Conservation (phyloP, 2,113 vertebrate species). For the Thunnus thynnus region DNA sequence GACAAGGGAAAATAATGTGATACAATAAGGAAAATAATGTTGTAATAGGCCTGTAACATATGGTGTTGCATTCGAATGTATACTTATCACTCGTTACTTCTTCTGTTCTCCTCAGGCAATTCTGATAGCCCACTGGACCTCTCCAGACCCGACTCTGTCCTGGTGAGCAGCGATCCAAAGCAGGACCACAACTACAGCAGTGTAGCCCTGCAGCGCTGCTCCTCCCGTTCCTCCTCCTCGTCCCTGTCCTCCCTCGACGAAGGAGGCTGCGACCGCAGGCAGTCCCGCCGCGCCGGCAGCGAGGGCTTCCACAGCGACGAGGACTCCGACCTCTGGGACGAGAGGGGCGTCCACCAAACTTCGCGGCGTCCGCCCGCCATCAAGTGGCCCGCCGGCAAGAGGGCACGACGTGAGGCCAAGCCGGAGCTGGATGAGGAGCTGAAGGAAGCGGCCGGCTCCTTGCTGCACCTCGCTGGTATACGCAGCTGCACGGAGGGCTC, state of each 20-base stretch:
- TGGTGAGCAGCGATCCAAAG: constrained; percentile 92
- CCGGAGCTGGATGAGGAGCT: constrained; percentile 97
- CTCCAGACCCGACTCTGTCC: constrained; percentile 82
- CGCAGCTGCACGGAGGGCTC: constrained; percentile 92
- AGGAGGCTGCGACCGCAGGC: constrained; percentile 89
- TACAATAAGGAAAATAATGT: too few relatives aligned
- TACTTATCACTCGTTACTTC: not conserved
- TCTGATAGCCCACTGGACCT: constrained; percentile 86
- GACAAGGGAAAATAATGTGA: too few relatives aligned
- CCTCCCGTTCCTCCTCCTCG: constrained; percentile 89
- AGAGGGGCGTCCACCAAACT: constrained; percentile 79
- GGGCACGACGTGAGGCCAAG: constrained; percentile 86
- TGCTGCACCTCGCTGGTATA: constrained; percentile 97
- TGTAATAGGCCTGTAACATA: not conserved
- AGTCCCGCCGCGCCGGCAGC: constrained; percentile 89
- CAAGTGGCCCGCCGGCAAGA: constrained; percentile 85
- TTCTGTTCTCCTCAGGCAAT: constrained; percentile 71
- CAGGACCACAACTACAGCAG: constrained; percentile 99
- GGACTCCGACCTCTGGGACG: constrained; percentile 92
- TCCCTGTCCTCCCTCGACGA: constrained; percentile 91
- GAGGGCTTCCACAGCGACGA: constrained; percentile 96
- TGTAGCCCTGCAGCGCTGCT: constrained; percentile 89
- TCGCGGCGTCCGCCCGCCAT: constrained; percentile 78
- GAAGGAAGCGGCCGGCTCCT: constrained; percentile 97
- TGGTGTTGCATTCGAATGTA: not conserved